phyloP scores from a whole-genome alignment of 1,140 invertebrate species.

The Orchestia grillus region DNA sequence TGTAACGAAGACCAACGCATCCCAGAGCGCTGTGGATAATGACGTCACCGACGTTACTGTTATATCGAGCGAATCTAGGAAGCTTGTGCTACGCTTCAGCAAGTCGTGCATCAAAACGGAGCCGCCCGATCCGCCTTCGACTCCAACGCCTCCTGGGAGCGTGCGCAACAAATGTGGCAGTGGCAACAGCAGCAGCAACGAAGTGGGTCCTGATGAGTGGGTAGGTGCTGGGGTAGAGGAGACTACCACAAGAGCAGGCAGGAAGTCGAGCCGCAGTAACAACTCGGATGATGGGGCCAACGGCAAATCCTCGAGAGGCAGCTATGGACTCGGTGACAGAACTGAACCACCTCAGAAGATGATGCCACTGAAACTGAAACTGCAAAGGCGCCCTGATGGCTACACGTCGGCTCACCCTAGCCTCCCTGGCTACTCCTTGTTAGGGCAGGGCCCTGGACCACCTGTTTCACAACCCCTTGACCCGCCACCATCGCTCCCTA shows the following conservation, averaged over 20 bases:
- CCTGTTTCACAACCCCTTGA: constrained; percentile 63
- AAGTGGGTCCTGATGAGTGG: neutral
- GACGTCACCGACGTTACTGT: constrained; percentile 38
- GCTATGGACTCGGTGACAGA: constrained; percentile 48
- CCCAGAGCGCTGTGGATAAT: neutral
- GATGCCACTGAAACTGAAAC: constrained; percentile 65
- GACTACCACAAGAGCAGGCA: neutral
- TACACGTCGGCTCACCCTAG: constrained; percentile 65
- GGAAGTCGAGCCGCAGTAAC: neutral
- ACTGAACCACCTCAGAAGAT: constrained; percentile 23
- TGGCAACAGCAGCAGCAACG: neutral
- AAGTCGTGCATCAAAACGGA: constrained; percentile 15
- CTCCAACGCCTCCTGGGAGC: constrained; percentile 11
- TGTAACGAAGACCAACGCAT: constrained; percentile 67
- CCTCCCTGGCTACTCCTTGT: constrained; percentile 52
- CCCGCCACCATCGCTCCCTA: constrained; percentile 52
- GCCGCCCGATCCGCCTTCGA: constrained; percentile 1
- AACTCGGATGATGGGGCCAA: constrained; percentile 15
- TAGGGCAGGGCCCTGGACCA: constrained; percentile 65
- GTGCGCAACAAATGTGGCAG: neutral
- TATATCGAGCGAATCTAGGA: constrained; percentile 24
- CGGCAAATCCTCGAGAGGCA: constrained; percentile 58
- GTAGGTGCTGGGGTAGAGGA: neutral
- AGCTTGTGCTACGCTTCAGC: constrained; percentile 48
- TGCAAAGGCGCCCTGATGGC: constrained; percentile 63